Conservation (phyloP, 2,888 invertebrate genomes). For the Uloborus plumipes region DNA sequence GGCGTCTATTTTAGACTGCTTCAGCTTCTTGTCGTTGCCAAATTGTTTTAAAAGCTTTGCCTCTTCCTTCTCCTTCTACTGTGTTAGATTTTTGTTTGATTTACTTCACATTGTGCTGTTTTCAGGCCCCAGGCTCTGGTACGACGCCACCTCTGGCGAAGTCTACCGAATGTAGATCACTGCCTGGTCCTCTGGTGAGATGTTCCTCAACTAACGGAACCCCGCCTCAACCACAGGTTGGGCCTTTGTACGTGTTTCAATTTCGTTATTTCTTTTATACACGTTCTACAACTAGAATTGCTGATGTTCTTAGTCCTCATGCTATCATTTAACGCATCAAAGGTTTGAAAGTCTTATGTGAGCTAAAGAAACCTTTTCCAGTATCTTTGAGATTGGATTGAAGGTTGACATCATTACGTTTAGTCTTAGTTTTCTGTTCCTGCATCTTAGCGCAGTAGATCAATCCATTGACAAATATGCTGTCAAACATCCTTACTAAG, state of each 20-base stretch:
- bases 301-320: too few relatives aligned
- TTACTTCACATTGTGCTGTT: conserved; percentile 32
- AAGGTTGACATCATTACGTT: too few relatives aligned
- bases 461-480: too few relatives aligned
- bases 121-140: conserved; percentile 64
- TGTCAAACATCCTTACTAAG: too few relatives aligned
- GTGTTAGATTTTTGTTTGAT: conserved; percentile 1
- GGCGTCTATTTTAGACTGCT: not conserved
- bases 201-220: conserved; percentile 57
- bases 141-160: conserved; percentile 58
- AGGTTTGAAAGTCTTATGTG: too few relatives aligned
- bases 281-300: too few relatives aligned
- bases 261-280: conserved; percentile 14
- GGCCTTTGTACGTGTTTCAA: conserved; percentile 56
- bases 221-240: conserved; percentile 63
- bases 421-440: too few relatives aligned
- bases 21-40: conserved; percentile 5
- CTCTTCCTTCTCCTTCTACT: not conserved
- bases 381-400: too few relatives aligned
- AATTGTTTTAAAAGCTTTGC: conserved; percentile 9
- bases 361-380: too few relatives aligned
- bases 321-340: too few relatives aligned
- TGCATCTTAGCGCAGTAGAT: too few relatives aligned
- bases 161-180: conserved; percentile 62
- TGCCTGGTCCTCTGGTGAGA: conserved; percentile 54